Evolutionary conservation across 2,113 vertebrate genomes (phyloP), one percentile per base, ranked within the genome.

Genomic region (Halichoerus grypus): DNA sequence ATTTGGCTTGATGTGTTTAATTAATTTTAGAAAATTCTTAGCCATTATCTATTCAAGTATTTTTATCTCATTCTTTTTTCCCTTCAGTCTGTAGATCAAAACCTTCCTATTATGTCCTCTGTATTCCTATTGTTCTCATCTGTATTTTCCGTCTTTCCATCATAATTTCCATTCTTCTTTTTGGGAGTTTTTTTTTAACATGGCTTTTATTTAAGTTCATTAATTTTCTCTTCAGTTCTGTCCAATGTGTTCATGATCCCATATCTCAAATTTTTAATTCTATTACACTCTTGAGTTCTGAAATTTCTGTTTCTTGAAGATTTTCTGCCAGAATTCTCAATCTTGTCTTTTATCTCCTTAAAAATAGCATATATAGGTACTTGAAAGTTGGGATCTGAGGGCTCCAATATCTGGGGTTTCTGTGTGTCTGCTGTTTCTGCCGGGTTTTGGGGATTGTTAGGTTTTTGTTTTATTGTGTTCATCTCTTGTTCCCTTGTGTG

Each of bases 101-200:
- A 71, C 42, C 14, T 81, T 49, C 1, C 51, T 61, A 12, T 51
- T 51, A 8, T 82, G 46, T 72, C 18, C 33, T 88, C 28, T 61
- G 5, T 81, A 61, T 71, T 98, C 94, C 90, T 86, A 84, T 97
- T 98, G 3, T 94, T 97, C 97, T 87, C 69, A 95, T 94, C 24
- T 57, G 14, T 12, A 21, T 55, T 94, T 67, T 80, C 51, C 12
- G 3, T 69, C 36, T 31, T 69, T 59, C 46, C 36, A 39, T 85
- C 13, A 31, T 76, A 76, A 49, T 76, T 63, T 88, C 15, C 15
- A 69, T 80, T 88, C 24, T 93, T 76, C 12, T n/a, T 59, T 55
- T 67, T 18, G 46, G 28, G 14, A 79, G 9, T 79, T 57, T 57
- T 65, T 59, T 31, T 86, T 57, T n/a, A 36, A 24, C 19, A n/a